Conservation (phyloP, 1,140 invertebrate species). For the Lepidurus packardi region DNA sequence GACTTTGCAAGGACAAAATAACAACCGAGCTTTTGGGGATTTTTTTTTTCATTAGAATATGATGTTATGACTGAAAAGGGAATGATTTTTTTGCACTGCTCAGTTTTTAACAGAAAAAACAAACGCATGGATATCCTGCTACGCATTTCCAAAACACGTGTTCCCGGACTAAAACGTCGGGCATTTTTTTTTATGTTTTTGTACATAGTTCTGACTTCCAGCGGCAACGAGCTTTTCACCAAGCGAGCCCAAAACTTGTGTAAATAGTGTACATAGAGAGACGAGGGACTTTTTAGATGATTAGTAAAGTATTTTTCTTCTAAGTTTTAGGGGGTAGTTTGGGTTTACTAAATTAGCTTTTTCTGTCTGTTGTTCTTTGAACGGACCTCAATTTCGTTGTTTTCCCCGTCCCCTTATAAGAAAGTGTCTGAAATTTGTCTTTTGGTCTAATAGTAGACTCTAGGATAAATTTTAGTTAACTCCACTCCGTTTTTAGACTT, state of each 20-base stretch:
- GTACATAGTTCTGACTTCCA: background rate
- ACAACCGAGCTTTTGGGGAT: background rate
- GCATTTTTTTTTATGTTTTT: background rate
- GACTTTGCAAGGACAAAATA: background rate
- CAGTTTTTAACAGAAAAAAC: background rate
- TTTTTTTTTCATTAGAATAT: background rate
- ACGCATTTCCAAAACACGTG: background rate
- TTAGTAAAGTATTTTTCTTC: background rate
- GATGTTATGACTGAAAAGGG: background rate
- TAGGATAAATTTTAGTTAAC: background rate
- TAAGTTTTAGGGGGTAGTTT: constrained; percentile 7
- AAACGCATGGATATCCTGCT: background rate
- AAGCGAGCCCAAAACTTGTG: background rate
- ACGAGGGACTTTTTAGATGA: background rate
- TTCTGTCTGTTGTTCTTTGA: background rate
- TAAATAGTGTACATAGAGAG: background rate
- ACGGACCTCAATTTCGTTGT: background rate
- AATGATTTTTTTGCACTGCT: constrained; percentile 1
- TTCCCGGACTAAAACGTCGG: background rate
- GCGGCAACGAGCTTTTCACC: background rate
- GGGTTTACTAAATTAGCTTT: background rate
- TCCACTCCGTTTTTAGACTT: background rate
- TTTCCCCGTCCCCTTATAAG: background rate
- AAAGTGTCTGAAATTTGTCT: background rate
- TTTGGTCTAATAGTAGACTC: background rate